phyloP scores from a whole-genome alignment of 2,888 invertebrate species.

The Nasonia oneida region DNA sequence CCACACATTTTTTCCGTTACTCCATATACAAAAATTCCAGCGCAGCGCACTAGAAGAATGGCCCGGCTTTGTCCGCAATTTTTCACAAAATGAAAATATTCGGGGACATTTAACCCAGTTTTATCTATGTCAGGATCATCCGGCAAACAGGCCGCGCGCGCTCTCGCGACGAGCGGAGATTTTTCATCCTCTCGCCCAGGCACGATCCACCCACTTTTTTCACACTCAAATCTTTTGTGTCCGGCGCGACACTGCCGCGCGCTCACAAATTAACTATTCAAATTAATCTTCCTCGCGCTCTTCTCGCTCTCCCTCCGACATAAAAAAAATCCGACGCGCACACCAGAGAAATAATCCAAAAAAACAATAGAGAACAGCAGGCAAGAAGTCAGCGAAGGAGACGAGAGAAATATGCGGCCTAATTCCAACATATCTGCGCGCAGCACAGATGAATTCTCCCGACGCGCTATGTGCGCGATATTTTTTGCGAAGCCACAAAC shows the following conservation, averaged over 20 bases:
- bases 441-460: conserved; percentile 50
- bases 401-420: conserved; percentile 24
- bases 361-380: background rate
- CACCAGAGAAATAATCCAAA: background rate
- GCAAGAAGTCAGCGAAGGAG: background rate
- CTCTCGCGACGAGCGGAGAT: background rate
- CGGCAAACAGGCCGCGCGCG: conserved; percentile 13
- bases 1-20: background rate
- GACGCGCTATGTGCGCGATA: conserved; percentile 22
- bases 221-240: conserved; percentile 38
- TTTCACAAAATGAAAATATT: background rate
- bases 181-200: conserved; percentile 19
- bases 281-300: conserved; percentile 56
- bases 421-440: conserved; percentile 19
- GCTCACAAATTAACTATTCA: conserved; percentile 57
- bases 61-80: background rate
- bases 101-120: conserved; percentile 25
- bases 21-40: too few relatives aligned
- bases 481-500: conserved; percentile 29
- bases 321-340: background rate
- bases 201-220: conserved; percentile 33
- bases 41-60: too few relatives aligned
- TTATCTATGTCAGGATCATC: conserved; percentile 1
- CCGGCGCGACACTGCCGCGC: background rate
- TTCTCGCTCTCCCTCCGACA: background rate